Evolutionary conservation across 2,888 invertebrate species (phyloP).

Genomic region (Amphipoea lucens): DNA sequence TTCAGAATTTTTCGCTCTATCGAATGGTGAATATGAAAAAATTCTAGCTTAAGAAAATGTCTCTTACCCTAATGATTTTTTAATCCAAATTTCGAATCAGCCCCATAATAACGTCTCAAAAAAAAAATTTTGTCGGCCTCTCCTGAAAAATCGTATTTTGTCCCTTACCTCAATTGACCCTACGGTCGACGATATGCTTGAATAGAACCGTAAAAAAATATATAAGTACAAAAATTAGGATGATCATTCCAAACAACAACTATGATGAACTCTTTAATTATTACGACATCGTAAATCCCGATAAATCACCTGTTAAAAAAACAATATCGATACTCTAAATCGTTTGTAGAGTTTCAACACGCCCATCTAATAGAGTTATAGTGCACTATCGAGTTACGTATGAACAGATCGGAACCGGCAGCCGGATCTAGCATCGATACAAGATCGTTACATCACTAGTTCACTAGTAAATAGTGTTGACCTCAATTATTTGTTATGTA

Average conservation of each 20-base stretch:
- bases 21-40: too few species aligned
- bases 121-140: too few species aligned
- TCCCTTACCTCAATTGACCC: too few species aligned
- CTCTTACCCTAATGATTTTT: too few species aligned
- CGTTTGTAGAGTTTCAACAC: conserved; percentile 51
- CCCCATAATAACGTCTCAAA: too few species aligned
- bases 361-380: conserved; percentile 56
- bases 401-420: conserved; percentile 72
- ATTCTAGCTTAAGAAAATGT: too few species aligned
- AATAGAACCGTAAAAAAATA: conserved; percentile 14
- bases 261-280: conserved; percentile 21
- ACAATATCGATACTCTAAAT: conserved; percentile 56
- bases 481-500: conserved; percentile 76
- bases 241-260: conserved; percentile 4
- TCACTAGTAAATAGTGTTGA: conserved; percentile 74
- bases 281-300: conserved; percentile 12
- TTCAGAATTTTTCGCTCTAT: too few species aligned
- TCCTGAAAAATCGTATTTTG: too few species aligned
- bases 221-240: background rate
- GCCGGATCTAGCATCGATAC: conserved; percentile 78
- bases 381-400: conserved; percentile 68
- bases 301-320: conserved; percentile 46
- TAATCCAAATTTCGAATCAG: too few species aligned
- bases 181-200: background rate
- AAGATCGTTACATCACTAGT: conserved; percentile 73